Conservation (phyloP, 1,140 invertebrate genomes). For the Microplitis mediator region DNA sequence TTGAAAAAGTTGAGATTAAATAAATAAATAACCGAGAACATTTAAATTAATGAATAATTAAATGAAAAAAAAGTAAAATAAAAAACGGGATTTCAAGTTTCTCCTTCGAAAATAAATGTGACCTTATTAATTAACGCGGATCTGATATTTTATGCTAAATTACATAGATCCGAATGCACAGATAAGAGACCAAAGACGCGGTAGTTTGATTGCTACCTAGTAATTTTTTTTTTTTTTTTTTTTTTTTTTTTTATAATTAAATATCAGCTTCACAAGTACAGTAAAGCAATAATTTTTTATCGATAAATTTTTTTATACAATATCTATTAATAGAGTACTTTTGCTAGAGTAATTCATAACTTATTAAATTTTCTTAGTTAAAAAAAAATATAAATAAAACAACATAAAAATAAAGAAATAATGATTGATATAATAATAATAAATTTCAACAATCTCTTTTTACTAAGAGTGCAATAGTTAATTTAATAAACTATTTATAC, state of each 20-base stretch:
- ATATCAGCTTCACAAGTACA: conserved; percentile 10
- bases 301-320: conserved; percentile 24
- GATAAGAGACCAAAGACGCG: conserved; percentile 53
- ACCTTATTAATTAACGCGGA: not conserved
- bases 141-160: not conserved
- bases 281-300: conserved; percentile 25
- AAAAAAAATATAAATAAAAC: conserved; percentile 6
- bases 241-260: not conserved
- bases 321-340: not conserved
- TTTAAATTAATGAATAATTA: not conserved
- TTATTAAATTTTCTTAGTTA: not conserved
- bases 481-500: conserved; percentile 49
- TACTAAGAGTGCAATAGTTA: conserved; percentile 39
- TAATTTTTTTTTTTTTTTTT: conserved; percentile 21
- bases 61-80: no score
- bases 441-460: conserved; percentile 7
- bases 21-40: no score
- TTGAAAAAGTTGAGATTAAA: not conserved
- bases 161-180: not conserved
- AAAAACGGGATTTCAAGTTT: conserved; percentile 1
- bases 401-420: not conserved
- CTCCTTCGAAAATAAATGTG: not conserved
- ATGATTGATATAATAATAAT: no score
- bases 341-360: not conserved
- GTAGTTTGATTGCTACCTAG: conserved; percentile 42